Base-by-base conservation (phyloP, 2,888 invertebrate species). In the Acanthopleura granulata region DNA sequence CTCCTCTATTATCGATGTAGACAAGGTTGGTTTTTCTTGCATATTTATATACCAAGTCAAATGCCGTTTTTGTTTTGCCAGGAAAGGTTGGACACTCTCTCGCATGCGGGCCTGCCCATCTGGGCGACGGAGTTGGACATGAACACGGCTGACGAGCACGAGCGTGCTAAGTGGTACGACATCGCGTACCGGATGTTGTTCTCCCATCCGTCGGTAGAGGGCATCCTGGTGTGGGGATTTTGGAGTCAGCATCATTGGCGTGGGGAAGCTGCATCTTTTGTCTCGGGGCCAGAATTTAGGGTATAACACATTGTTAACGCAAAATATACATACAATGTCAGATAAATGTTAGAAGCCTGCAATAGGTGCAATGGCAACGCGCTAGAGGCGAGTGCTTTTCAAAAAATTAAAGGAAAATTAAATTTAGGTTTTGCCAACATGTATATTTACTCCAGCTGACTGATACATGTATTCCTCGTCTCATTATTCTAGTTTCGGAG, bases 221-320 rank as follows among this genome's bases (percentile, higher is more conserved):
- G 77, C 15, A 72, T 77, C n/a, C 57, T 77, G 49, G 30, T 77
- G 49, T 77, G 77, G 77, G 77, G 77, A 0, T 77, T 76, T 72
- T 77, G 74, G 73, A 74, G 74, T 57, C 49, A 66, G 15, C 61
- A 62, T 16, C 75, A 76, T 51, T 76, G 72, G 51, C 40, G 70
- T 49, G 75, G 75, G 9, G 61, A 72, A n/a, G 75, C 75, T n/a
- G 77, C 16, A 27, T 6, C 76, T 57, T 57, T 75, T 11, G 51
- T 61, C n/a, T 72, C 62, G 49, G 75, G 75, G 1, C 16, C 62
- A 16, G 40, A 51, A 22, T 66, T 72, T 51, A 73, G 40, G 50
- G 75, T 40, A 6, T 40, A 40, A 9, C 9, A 40, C 40, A 40
- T 40, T 40, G 3, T 6, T 6, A 40, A 40, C 40, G 9, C 3